A percentile compares a stretch with the other conserved stretches of the same genome.
phyloP scores from a whole-genome alignment of 2,888 invertebrate species.

The Agonopterix arenella region DNA sequence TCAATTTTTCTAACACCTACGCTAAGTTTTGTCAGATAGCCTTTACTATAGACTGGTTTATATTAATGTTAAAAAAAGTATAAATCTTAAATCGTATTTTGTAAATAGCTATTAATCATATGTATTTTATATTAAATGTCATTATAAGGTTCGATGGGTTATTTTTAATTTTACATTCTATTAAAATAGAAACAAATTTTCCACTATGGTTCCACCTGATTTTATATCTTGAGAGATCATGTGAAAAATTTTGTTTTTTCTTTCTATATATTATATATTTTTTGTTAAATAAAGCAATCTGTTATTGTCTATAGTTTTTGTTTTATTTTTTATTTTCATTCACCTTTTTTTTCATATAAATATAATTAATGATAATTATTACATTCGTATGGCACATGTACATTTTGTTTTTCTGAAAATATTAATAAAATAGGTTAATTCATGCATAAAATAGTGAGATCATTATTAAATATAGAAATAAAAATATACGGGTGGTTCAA shows the following conservation, averaged over 20 bases:
- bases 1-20: slow-evolving; percentile 67
- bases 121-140: slow-evolving; percentile 75
- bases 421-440: slow-evolving; percentile 37
- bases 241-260: slow-evolving; percentile 65
- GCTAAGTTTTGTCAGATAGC: slow-evolving; percentile 73
- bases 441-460: slow-evolving; percentile 60
- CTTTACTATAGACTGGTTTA: slow-evolving; percentile 76
- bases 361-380: background rate
- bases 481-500: slow-evolving; percentile 66
- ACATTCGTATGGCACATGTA: slow-evolving; percentile 13
- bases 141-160: slow-evolving; percentile 73
- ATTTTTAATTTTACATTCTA: slow-evolving; percentile 73
- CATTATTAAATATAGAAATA: slow-evolving; percentile 37
- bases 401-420: slow-evolving; percentile 19
- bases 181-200: slow-evolving; percentile 60
- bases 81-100: slow-evolving; percentile 74
- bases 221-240: slow-evolving; percentile 39
- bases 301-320: slow-evolving; percentile 71
- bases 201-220: slow-evolving; percentile 36
- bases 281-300: slow-evolving; percentile 77
- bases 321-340: slow-evolving; percentile 59
- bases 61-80: slow-evolving; percentile 68
- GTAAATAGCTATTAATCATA: slow-evolving; percentile 75
- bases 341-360: slow-evolving; percentile 22
- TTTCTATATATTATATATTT: slow-evolving; percentile 75